phyloP scores from a whole-genome alignment of 2,797 vertebrate genomes.

The Paratrypauchen microcephalus region DNA sequence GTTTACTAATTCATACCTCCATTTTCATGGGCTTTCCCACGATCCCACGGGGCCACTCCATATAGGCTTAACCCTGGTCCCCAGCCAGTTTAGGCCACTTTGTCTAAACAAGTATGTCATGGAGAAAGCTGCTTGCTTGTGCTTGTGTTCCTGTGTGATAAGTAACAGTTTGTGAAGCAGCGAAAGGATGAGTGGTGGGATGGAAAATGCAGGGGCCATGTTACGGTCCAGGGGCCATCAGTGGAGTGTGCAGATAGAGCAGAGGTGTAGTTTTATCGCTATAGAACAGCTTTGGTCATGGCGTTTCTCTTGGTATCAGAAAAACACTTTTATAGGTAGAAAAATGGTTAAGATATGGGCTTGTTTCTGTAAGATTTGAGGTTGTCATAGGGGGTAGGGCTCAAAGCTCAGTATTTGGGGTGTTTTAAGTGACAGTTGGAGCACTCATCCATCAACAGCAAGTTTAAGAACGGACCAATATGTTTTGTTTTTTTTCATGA shows the following conservation, averaged over 20 bases:
- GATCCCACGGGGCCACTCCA: neutral
- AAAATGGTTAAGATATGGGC: neutral
- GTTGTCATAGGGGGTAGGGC: neutral
- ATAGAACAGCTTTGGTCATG: neutral
- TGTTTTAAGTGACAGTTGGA: too few species aligned
- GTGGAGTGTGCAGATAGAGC: neutral
- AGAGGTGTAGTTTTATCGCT: conserved; percentile 13
- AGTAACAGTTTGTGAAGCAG: conserved; percentile 6
- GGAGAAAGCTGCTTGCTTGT: neutral
- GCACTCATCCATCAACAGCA: too few species aligned
- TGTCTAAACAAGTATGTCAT: conserved; percentile 9
- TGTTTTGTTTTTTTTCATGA: too few species aligned
- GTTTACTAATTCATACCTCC: conserved; percentile 69
- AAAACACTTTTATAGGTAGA: neutral
- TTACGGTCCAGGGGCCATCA: neutral
- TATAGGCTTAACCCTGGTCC: conserved; percentile 1
- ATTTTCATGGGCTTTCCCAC: conserved; percentile 41
- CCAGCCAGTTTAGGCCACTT: conserved; percentile 1
- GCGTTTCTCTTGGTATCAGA: neutral
- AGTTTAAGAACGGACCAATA: too few species aligned
- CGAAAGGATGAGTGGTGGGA: conserved; percentile 13
- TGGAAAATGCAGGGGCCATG: conserved; percentile 3
- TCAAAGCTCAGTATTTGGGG: neutral
- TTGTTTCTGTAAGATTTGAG: neutral
- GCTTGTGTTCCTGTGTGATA: conserved; percentile 13